A percentile compares a stretch with the other conserved stretches of the same genome.
phyloP scores from a whole-genome alignment of 2,797 vertebrate species.

The Melanotaenia boesemani region DNA sequence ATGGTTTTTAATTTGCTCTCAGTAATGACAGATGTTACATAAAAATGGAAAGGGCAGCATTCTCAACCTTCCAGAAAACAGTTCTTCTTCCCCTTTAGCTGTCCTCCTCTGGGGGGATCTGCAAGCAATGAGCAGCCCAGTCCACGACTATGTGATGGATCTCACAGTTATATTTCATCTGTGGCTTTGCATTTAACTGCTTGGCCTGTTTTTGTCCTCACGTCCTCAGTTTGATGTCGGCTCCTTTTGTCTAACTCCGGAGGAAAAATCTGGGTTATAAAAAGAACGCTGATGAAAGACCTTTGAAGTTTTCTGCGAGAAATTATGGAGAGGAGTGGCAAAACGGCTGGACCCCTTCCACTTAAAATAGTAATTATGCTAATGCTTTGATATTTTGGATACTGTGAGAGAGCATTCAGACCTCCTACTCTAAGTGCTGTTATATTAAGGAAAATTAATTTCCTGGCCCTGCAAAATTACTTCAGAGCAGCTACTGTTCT shows the following conservation, averaged over 20 bases:
- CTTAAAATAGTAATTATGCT: constrained; percentile 84
- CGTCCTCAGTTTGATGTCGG: constrained; percentile 52
- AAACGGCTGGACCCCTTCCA: constrained; percentile 75
- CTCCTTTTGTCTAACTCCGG: constrained; percentile 69
- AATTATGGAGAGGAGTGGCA: constrained; percentile 63
- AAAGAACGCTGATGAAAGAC: constrained; percentile 65
- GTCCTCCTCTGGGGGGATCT: constrained; percentile 42
- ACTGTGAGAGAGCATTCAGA: constrained; percentile 56
- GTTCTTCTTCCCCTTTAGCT: constrained; percentile 24
- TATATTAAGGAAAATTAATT: constrained; percentile 45
- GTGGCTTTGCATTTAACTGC: constrained; percentile 52
- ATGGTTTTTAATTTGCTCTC: constrained; percentile 46
- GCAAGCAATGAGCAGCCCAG: constrained; percentile 36
- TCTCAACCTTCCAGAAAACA: constrained; percentile 30
- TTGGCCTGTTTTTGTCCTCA: constrained; percentile 66
- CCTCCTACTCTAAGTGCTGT: constrained; percentile 63
- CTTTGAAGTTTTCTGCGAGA: constrained; percentile 76
- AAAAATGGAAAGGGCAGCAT: constrained; percentile 48
- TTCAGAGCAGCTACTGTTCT: constrained; percentile 46
- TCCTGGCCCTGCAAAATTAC: constrained; percentile 59
- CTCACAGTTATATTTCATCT: constrained; percentile 39
- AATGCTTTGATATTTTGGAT: constrained; percentile 79
- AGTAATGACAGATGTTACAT: constrained; percentile 54
- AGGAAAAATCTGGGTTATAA: constrained; percentile 70
- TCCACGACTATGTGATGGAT: constrained; percentile 45